Percentiles rank a stretch among this genome's conserved stretches.
These are phyloP conservation scores for Oligia fasciuncula DNA, from an alignment of 2,888 invertebrate species.

Conservation along the genomic window DNA sequence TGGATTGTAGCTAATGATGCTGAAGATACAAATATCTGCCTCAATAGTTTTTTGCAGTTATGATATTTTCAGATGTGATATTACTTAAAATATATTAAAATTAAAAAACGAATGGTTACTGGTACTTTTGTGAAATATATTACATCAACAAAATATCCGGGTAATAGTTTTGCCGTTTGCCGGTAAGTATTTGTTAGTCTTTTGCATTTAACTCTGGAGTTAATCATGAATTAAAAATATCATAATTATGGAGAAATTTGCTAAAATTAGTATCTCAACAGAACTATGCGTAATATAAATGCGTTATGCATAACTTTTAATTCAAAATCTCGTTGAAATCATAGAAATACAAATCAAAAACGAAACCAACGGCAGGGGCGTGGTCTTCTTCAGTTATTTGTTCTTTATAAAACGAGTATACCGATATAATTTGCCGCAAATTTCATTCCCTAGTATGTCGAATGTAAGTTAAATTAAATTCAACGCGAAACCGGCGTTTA, in stretches of 20 bases:
- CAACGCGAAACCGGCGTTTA: constrained; percentile 17
- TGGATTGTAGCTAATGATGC: neutral
- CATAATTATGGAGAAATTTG: neutral
- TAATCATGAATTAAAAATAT: constrained; percentile 52
- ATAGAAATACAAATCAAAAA: constrained; percentile 58
- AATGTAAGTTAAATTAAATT: constrained; percentile 35
- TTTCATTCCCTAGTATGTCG: constrained; percentile 36
- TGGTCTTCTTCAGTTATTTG: constrained; percentile 72
- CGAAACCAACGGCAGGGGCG: constrained; percentile 75
- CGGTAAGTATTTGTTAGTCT: constrained; percentile 38
- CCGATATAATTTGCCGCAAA: constrained; percentile 8
- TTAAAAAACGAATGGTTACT: neutral
- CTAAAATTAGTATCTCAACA: neutral
- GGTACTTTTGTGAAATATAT: neutral
- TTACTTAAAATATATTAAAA: neutral
- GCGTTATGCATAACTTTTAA: constrained; percentile 34
- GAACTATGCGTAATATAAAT: neutral
- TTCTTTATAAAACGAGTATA: constrained; percentile 13
- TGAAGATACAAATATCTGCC: constrained; percentile 19
- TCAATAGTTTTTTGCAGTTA: neutral
- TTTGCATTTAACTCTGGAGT: constrained; percentile 16
- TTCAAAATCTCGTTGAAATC: constrained; percentile 57
- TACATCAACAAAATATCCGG: constrained; percentile 4
- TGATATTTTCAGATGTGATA: neutral
- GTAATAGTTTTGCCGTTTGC: constrained; percentile 3